A percentile compares a stretch with the other conserved stretches of the same genome.
These are phyloP conservation scores for Phengaris alcon DNA, from an alignment of 2,888 invertebrate genomes.

Conservation along the genomic window DNA sequence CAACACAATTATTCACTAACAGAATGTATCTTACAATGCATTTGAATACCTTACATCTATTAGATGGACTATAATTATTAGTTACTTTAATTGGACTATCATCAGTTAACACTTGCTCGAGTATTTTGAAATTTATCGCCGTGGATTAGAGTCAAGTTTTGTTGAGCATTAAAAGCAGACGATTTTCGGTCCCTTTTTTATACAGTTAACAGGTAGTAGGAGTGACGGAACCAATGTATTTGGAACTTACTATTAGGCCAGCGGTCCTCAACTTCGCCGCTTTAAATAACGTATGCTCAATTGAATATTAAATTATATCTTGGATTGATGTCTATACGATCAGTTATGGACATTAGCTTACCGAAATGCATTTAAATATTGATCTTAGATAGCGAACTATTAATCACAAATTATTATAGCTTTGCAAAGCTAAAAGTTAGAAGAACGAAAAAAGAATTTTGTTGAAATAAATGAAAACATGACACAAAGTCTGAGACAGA, in stretches of 20 bases:
- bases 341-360: too few species aligned
- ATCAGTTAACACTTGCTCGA: not conserved
- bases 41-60: slow-evolving; percentile 7
- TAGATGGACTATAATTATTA: slow-evolving; percentile 13
- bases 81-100: slow-evolving; percentile 7
- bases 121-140: not conserved
- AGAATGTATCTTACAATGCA: not conserved
- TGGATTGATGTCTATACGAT: too few species aligned
- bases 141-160: slow-evolving; percentile 29
- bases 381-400: too few species aligned
- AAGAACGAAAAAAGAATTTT: not conserved
- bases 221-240: slow-evolving; percentile 38
- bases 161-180: not conserved
- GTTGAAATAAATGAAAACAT: not conserved
- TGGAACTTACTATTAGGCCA: slow-evolving; percentile 34
- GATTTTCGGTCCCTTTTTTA: slow-evolving; percentile 39
- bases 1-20: not conserved
- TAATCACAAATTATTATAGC: too few species aligned
- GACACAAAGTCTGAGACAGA: not conserved
- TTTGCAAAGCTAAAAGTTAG: too few species aligned
- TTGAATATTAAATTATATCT: too few species aligned
- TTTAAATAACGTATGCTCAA: too few species aligned
- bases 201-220: slow-evolving; percentile 41
- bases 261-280: slow-evolving; percentile 11
- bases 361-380: too few species aligned